Conservation (phyloP, 2,888 invertebrate species). For the Tipula lateralis region DNA sequence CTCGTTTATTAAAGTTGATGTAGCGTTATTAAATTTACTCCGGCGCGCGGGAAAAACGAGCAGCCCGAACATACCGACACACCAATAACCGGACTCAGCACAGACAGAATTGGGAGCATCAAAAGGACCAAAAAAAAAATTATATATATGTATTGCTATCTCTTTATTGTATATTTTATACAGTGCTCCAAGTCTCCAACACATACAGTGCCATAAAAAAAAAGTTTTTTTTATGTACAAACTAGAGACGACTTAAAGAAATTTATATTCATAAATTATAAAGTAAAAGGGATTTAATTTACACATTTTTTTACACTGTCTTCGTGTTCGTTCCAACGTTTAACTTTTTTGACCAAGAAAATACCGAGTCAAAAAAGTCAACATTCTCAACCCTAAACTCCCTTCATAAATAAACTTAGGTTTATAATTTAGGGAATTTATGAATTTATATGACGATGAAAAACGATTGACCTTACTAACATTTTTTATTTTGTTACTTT, state of each 20-base stretch:
- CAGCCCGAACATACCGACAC: not conserved
- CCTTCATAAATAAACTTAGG: not conserved
- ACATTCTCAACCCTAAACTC: conserved; percentile 8
- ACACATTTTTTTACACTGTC: not conserved
- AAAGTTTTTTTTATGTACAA: not conserved
- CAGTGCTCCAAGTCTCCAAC: not conserved
- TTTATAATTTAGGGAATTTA: not conserved
- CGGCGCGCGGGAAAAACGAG: not conserved
- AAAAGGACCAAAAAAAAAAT: not conserved
- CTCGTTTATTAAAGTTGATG: conserved; percentile 5
- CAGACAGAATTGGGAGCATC: not conserved
- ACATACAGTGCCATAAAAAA: not conserved
- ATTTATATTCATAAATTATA: not conserved
- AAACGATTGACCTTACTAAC: conserved; percentile 7
- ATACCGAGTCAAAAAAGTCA: not conserved
- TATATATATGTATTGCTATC: too few relatives aligned
- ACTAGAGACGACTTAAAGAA: conserved; percentile 14
- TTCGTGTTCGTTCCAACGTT: not conserved
- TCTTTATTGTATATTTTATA: not conserved
- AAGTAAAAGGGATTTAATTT: conserved; percentile 3
- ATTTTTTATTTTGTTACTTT: not conserved
- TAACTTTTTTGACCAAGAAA: conserved; percentile 9
- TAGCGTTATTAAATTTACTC: not conserved
- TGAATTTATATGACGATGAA: not conserved
- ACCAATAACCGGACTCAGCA: not conserved